Conservation (phyloP, 2,113 vertebrate species). For the Rhinolophus ferrumequinum region DNA sequence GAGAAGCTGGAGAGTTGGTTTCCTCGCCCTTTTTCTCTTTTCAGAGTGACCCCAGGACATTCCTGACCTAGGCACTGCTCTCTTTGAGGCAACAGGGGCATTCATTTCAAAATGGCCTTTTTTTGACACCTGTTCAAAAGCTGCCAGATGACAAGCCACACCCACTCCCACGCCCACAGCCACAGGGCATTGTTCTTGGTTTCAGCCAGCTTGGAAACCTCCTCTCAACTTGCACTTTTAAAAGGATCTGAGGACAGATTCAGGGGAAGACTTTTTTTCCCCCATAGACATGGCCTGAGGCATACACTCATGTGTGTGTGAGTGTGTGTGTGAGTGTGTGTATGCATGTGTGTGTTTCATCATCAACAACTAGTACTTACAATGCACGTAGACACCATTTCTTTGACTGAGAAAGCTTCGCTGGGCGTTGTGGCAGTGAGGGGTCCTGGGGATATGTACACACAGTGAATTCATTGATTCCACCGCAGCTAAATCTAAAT, state of each 20-base stretch:
- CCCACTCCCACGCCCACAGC: slow-evolving; percentile 60
- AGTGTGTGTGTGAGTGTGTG: background rate
- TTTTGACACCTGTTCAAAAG: slow-evolving; percentile 74
- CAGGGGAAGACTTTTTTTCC: slow-evolving; percentile 27
- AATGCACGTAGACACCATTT: slow-evolving; percentile 29
- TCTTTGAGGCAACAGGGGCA: background rate
- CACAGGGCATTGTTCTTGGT: slow-evolving; percentile 64
- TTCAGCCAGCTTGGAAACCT: slow-evolving; percentile 63
- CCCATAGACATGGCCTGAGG: slow-evolving; percentile 4
- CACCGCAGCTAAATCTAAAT: slow-evolving; percentile 1
- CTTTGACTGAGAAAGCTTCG: slow-evolving; percentile 17
- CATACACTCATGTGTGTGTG: background rate
- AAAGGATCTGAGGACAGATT: slow-evolving; percentile 70
- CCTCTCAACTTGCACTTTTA: slow-evolving; percentile 73
- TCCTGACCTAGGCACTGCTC: slow-evolving; percentile 31
- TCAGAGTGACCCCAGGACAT: slow-evolving; percentile 11
- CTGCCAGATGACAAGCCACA: background rate
- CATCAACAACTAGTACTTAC: slow-evolving; percentile 44
- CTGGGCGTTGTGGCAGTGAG: background rate
- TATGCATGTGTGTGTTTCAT: background rate
- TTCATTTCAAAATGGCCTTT: slow-evolving; percentile 71
- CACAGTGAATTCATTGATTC: background rate
- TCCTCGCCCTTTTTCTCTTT: background rate
- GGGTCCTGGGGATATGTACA: background rate
- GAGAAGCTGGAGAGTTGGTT: background rate